A percentile compares a stretch with the other conserved stretches of the same genome.
These are phyloP conservation scores for Tragelaphus strepsiceros DNA, from an alignment of 2,113 vertebrate species.

Conservation along the genomic window DNA sequence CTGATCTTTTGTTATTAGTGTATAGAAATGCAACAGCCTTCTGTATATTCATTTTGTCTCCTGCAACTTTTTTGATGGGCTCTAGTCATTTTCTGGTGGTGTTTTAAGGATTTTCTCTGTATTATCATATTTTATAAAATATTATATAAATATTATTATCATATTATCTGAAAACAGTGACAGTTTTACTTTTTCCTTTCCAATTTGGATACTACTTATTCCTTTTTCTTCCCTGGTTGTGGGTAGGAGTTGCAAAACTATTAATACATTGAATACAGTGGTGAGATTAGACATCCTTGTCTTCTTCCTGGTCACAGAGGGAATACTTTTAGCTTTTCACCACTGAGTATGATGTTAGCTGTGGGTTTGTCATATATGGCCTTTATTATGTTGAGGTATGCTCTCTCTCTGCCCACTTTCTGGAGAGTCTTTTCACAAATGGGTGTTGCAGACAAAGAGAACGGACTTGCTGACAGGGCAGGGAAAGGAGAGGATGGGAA, in stretches of 20 bases:
- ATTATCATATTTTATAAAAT: background rate
- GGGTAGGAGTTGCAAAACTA: background rate
- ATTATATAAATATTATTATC: background rate
- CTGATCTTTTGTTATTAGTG: background rate
- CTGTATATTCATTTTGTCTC: background rate
- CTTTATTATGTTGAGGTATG: background rate
- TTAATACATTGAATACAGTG: background rate
- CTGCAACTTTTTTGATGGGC: background rate
- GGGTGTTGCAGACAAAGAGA: background rate
- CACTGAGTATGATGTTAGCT: background rate
- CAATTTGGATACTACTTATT: background rate
- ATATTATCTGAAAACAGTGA: background rate
- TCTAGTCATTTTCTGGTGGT: background rate
- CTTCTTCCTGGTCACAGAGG: background rate
- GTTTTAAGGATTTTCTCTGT: background rate
- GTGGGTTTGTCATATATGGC: background rate
- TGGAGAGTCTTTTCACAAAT: background rate
- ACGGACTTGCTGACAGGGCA: fast-evolving
- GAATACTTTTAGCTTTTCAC: background rate
- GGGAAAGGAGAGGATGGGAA: background rate
- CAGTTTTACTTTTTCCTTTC: background rate
- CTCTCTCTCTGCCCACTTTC: background rate
- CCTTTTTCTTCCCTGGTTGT: background rate
- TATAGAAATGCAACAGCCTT: background rate
- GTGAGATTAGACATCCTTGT: background rate